phyloP scores from a whole-genome alignment of 1,140 invertebrate genomes.

The Augochlora pura region DNA sequence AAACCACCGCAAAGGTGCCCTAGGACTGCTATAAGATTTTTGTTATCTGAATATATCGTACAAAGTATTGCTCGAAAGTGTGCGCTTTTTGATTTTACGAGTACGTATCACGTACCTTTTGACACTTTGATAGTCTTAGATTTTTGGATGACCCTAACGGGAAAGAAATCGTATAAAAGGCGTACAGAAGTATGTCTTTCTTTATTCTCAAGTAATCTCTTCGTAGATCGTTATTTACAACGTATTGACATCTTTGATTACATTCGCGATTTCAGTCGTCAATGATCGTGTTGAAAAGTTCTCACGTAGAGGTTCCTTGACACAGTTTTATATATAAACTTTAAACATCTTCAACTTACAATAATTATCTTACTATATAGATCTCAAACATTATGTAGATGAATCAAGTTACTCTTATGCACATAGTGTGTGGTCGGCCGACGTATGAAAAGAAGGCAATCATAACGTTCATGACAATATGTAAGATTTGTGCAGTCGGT shows the following conservation, averaged over 20 bases:
- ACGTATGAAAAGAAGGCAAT: constrained; percentile 65
- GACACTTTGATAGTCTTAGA: too few species aligned
- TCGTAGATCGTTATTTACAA: constrained; percentile 72
- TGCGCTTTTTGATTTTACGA: too few species aligned
- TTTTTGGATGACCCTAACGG: too few species aligned
- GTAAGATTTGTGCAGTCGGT: constrained; percentile 66
- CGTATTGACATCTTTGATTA: constrained; percentile 67
- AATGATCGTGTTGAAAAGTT: constrained; percentile 56
- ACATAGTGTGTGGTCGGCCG: constrained; percentile 51
- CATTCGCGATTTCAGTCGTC: constrained; percentile 62
- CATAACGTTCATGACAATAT: constrained; percentile 55
- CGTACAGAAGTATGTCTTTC: constrained; percentile 61
- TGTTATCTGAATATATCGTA: too few species aligned
- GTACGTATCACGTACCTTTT: too few species aligned
- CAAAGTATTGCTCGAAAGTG: too few species aligned
- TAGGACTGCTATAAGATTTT: too few species aligned
- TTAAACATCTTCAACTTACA: constrained; percentile 63
- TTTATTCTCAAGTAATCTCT: constrained; percentile 65
- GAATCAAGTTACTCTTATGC: constrained; percentile 41
- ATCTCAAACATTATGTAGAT: constrained; percentile 51
- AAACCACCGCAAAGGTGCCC: too few species aligned
- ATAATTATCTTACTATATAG: constrained; percentile 52
- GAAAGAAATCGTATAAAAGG: neutral
- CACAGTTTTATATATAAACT: constrained; percentile 59
- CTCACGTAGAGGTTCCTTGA: constrained; percentile 37